Base-by-base conservation (phyloP, 2,888 invertebrate species). In the Plagiodera versicolora region DNA sequence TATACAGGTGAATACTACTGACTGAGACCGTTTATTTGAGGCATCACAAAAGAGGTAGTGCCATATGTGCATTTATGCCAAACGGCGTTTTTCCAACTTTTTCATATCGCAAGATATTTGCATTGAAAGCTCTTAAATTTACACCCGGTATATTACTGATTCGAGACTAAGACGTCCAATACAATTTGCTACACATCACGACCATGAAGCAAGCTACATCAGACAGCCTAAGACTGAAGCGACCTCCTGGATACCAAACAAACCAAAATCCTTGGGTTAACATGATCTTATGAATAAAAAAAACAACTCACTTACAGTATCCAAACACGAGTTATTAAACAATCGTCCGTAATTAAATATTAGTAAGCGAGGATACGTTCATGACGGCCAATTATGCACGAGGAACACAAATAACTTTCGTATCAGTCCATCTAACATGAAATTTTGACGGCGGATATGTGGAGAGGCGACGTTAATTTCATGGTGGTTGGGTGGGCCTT, bases 371-470 rank as follows among this genome's bases (percentile, higher is more conserved):
- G 56, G 48, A 61, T 58, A 49, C 35, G 30, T 20, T 44, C 45
- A 50, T 58, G 62, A 65, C 51, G 60, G 61, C 49, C 60, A 65
- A 65, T 65, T 60, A 62, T 60, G 52, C 39, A 39, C 55, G 39
- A 55, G 47, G 55, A 60, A 62, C 59, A 60, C 56, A 51, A 54
- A 57, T 60, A 56, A 58, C 51, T 60, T 64, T 52, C 58, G 52
- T 65, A 62, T 62, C 65, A 61, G 56, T 58, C 46, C 58, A 62
- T 65, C 65, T 65, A 65, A 65, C 60, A 62, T 62, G 61, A 62
- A 62, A 58, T 65, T 65, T 60, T 65, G 61, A 60, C 58, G 54
- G 19, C 48, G 52, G 55, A 62, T 56, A 60, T 65, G 57, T 56
- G 60, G 60, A 52, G 52, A 62, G 56, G 58, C 58, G 62, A 62